Evolutionary conservation across 1,140 invertebrate species (phyloP).

Genomic region (Phenacoccus solenopsis): DNA sequence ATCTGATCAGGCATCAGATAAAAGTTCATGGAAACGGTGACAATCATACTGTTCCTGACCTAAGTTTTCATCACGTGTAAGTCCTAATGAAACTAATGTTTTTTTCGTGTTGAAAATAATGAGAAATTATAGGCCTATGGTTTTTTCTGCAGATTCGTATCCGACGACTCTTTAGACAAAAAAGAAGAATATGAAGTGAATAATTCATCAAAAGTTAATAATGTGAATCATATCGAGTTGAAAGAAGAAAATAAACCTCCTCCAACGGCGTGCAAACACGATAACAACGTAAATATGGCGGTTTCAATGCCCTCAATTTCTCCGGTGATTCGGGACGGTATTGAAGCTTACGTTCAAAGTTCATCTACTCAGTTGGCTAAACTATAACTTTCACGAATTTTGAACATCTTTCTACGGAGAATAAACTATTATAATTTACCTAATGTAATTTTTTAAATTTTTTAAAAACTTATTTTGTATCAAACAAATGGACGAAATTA

Average conservation of each 20-base stretch:
- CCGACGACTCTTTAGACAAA: not conserved
- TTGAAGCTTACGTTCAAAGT: not conserved
- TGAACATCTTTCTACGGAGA: not conserved
- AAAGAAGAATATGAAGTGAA: not conserved
- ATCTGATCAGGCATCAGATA: constrained; percentile 58
- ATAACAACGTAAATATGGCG: not conserved
- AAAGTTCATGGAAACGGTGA: constrained; percentile 42
- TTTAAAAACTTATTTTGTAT: not conserved
- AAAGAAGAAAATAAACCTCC: not conserved
- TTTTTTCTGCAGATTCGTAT: not conserved
- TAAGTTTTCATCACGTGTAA: not conserved
- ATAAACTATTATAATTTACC: not conserved
- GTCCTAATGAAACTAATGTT: not conserved
- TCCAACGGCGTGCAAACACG: not conserved
- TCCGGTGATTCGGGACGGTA: not conserved
- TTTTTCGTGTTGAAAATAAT: not conserved
- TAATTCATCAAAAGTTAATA: not conserved
- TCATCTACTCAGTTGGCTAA: not conserved
- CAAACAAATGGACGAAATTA: not conserved
- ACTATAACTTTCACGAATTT: not conserved
- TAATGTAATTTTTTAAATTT: not conserved
- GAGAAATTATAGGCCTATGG: too few relatives aligned
- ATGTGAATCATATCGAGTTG: not conserved
- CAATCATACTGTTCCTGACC: not conserved
- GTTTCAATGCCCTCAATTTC: not conserved